phyloP scores from a whole-genome alignment of 1,140 invertebrate species.

The Cherax destructor region DNA sequence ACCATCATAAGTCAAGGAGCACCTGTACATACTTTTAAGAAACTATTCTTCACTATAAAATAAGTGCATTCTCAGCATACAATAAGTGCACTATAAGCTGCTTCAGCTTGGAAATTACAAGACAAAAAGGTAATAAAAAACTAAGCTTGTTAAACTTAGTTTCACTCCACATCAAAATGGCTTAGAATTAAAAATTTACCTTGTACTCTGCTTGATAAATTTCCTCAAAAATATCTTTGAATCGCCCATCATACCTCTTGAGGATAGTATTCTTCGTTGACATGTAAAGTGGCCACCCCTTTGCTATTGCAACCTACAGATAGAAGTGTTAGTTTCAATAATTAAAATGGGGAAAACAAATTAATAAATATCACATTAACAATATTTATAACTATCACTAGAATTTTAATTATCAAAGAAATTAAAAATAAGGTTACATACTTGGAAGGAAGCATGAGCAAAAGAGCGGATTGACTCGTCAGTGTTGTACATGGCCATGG shows the following conservation, averaged over 20 bases:
- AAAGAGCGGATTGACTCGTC: conserved; percentile 90
- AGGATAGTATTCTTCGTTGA: conserved; percentile 95
- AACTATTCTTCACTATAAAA: no score
- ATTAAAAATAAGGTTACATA: conserved; percentile 59
- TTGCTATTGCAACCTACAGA: conserved; percentile 83
- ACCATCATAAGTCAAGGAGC: no score
- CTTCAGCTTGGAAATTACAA: not conserved
- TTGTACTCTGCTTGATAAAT: conserved; percentile 78
- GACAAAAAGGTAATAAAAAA: not conserved
- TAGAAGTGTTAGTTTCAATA: no score
- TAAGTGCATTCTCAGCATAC: no score
- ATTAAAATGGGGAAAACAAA: not conserved
- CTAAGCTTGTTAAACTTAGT: not conserved
- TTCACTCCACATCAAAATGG: not conserved
- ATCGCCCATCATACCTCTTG: conserved; percentile 92
- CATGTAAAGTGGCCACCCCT: conserved; percentile 89
- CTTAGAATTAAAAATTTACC: conserved; percentile 13
- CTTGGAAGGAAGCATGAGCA: conserved; percentile 89
- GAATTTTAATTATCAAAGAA: no score
- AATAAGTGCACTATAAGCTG: no score
- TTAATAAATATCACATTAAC: not conserved
- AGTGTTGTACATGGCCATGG: conserved; percentile 90
- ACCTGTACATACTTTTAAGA: no score
- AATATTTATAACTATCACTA: not conserved
- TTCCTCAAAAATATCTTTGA: conserved; percentile 95